Base-by-base conservation (phyloP, 2,888 invertebrate genomes). In the Drosophila pseudotakahashii region DNA sequence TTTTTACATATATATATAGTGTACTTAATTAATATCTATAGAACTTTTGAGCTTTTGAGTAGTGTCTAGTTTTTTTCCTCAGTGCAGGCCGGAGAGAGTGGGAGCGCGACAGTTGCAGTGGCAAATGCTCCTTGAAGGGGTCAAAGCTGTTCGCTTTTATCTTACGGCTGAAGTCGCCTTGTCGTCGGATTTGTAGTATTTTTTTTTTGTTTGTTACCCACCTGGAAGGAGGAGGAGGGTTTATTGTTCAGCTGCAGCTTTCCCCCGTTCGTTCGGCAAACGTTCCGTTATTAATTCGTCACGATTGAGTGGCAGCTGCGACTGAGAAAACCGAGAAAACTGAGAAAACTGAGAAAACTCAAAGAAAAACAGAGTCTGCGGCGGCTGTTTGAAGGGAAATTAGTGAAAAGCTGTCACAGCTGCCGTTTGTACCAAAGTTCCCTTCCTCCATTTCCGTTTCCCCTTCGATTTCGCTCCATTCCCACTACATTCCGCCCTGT, bases 221-320 rank as follows among this genome's bases (percentile, higher is more conserved):
- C 57, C 30, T 30, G 14, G 47, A 16, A 14, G 47, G 30, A 14
- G 30, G 47, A 32, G 47, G 47, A 47, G 47, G 47, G 47, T 52
- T 41, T 59, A 62, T 61, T 61, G 60, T 61, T 36, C 48, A 11
- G 13, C 42, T 45, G 57, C 42, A 73, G 86, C 80, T 82, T 81
- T 88, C 77, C 86, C 88, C 74, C 42, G 69, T 41, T 61, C 48
- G 64, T 70, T 60, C 61, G 81, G 79, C 77, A 52, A 61, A 55
- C 82, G 71, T 72, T 73, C 77, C 79, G 78, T 85, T 83, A 82
- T 83, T 79, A 86, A 80, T 88, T 88, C 83, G 83, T 84, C 86
- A 88, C 88, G 88, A 88, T 60, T 86, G 80, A 88, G 63, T 88
- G 88, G 70, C 69, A 74, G 73, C 75, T 75, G 68, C 13, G 51